These are phyloP conservation scores for Bombus superbus DNA, from an alignment of 1,140 invertebrate species.

Conservation along the genomic window DNA sequence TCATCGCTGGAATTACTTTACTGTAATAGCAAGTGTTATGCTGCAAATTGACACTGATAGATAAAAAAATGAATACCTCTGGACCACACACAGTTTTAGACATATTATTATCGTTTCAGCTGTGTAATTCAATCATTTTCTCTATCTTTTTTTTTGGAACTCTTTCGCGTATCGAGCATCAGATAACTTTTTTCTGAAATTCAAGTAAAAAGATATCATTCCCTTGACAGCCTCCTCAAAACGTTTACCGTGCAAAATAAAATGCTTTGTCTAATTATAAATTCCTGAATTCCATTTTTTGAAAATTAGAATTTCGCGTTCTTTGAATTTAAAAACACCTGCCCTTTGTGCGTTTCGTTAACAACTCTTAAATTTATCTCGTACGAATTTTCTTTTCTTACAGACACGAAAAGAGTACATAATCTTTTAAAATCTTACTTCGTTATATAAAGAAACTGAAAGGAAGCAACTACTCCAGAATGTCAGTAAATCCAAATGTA, in stretches of 20 bases:
- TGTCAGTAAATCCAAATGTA: too few species aligned
- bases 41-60: slow-evolving; percentile 5
- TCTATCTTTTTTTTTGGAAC: background rate
- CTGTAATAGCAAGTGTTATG: background rate
- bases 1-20: slow-evolving; percentile 12
- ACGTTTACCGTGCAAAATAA: background rate
- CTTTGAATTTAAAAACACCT: too few species aligned
- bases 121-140: background rate
- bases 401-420: too few species aligned
- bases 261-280: background rate
- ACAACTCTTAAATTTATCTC: too few species aligned
- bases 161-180: background rate
- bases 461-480: too few species aligned
- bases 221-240: background rate
- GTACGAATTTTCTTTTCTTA: too few species aligned
- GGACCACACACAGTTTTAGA: slow-evolving; percentile 2
- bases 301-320: background rate
- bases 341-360: too few species aligned
- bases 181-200: background rate
- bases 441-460: too few species aligned
- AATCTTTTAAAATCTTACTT: too few species aligned
- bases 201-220: background rate
- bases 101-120: background rate
- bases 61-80: background rate
- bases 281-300: background rate